phyloP scores from a whole-genome alignment of 1,140 invertebrate species.

The Bombus superbus region DNA sequence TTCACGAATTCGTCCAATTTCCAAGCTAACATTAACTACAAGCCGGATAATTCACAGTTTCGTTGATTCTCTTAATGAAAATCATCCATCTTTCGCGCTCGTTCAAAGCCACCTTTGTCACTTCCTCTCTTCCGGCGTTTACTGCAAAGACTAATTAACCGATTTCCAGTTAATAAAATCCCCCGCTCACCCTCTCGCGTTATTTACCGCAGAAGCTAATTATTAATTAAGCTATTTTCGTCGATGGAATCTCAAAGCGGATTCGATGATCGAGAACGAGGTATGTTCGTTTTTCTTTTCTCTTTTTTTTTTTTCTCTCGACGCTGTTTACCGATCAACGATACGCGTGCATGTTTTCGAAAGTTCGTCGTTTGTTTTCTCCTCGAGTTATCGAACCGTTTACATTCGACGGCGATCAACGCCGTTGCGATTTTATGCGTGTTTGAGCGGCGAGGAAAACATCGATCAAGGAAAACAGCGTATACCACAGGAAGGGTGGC shows the following conservation, averaged over 20 bases:
- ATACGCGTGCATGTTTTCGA: neutral
- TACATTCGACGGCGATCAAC: too few species aligned
- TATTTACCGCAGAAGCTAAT: neutral
- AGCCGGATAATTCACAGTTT: neutral
- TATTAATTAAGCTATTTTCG: neutral
- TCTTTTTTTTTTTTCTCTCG: too few species aligned
- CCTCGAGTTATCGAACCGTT: too few species aligned
- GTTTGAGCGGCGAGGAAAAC: neutral
- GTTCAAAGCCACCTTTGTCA: neutral
- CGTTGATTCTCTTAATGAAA: too few species aligned
- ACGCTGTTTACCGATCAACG: too few species aligned
- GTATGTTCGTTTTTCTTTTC: too few species aligned
- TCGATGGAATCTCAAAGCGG: too few species aligned
- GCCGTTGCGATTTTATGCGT: conserved; percentile 3
- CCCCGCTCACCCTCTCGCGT: neutral
- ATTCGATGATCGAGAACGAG: too few species aligned
- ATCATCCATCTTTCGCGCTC: neutral
- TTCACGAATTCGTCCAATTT: too few species aligned
- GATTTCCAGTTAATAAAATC: too few species aligned
- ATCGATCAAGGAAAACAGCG: neutral
- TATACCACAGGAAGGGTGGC: too few species aligned
- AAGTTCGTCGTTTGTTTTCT: neutral
- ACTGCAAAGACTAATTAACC: neutral
- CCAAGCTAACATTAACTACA: neutral
- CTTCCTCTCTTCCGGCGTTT: neutral